Evolutionary conservation across 2,888 invertebrate species (phyloP), one percentile per base, ranked within the genome.

Genomic region (Acronicta alni): DNA sequence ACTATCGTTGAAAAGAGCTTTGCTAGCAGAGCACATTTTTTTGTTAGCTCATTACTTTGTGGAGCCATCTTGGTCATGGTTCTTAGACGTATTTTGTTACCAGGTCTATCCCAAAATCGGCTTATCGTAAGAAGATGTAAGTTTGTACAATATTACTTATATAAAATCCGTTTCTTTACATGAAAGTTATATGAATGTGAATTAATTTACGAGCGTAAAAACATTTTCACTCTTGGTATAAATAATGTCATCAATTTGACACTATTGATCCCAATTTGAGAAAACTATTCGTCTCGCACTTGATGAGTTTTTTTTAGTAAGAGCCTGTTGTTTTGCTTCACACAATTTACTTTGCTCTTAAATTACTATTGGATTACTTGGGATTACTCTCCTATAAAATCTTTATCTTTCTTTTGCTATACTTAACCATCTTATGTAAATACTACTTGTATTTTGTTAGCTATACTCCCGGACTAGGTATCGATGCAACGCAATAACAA

Each of bases 1-100:
- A 38, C 35, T 38, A 38, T 38, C 9, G 38, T 16, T 38, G 38
- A 9, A 38, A 38, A 38, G 38, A 38, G 38, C 38, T 38, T 38
- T 38, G 38, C 38, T 38, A 38, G 16, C 15, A 15, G 16, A 15
- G 16, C 15, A 38, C 16, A 0, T 9, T 16, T 38, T 38, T 38
- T 38, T 38, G 15, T 38, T 38, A n/a, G 16, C n/a, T 38, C 16
- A 38, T 38, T 38, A 16, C 9, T 38, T 16, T 38, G 16, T 10
- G 9, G 38, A 38, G 35, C 35, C 16, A 38, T 38, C 38, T 9
- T 16, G 8, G 16, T 38, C 16, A 16, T 38, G 38, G 38, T 38
- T 38, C 16, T 38, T 38, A 38, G 38, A 16, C 38, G 16, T 16
- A 38, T 38, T 38, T 38, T 38, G 16, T 16, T 38, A 38, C 16